A percentile compares a stretch with the other conserved stretches of the same genome.
Conservation (phyloP, 2,113 vertebrate genomes). For the Cinclus cinclus region DNA sequence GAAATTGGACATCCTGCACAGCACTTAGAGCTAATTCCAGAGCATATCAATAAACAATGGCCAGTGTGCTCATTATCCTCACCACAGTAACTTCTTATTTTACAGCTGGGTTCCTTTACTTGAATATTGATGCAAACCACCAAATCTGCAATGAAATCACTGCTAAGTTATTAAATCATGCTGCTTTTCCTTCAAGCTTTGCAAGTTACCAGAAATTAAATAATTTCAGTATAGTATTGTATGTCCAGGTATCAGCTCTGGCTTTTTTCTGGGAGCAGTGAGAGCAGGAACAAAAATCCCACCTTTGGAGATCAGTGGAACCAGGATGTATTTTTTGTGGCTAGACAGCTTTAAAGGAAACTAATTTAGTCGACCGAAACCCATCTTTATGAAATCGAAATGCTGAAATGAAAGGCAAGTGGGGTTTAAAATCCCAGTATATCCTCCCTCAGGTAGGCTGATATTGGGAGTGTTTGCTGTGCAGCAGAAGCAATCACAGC, state of each 20-base stretch:
- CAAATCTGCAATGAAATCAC: background rate
- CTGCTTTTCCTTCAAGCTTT: background rate
- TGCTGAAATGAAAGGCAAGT: background rate
- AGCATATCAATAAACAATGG: background rate
- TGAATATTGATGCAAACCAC: slow-evolving; percentile 5
- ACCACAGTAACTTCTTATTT: background rate
- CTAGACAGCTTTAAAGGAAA: background rate
- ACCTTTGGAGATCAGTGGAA: background rate
- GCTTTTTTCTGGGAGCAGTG: background rate
- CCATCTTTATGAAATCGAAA: background rate
- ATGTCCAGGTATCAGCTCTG: background rate
- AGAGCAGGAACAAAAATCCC: background rate
- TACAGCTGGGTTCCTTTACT: background rate
- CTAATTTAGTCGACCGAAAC: background rate
- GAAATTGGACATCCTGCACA: background rate
- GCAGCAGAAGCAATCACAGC: background rate
- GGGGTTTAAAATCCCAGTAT: background rate
- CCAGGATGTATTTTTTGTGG: background rate
- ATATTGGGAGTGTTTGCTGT: background rate
- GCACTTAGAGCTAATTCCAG: background rate
- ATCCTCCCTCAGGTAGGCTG: background rate
- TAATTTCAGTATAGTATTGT: background rate
- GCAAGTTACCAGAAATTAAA: slow-evolving; percentile 7
- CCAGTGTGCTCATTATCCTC: background rate
- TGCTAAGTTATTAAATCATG: background rate